Base-by-base conservation (phyloP, 1,140 invertebrate genomes). In the Drosophila sulfurigaster region DNA sequence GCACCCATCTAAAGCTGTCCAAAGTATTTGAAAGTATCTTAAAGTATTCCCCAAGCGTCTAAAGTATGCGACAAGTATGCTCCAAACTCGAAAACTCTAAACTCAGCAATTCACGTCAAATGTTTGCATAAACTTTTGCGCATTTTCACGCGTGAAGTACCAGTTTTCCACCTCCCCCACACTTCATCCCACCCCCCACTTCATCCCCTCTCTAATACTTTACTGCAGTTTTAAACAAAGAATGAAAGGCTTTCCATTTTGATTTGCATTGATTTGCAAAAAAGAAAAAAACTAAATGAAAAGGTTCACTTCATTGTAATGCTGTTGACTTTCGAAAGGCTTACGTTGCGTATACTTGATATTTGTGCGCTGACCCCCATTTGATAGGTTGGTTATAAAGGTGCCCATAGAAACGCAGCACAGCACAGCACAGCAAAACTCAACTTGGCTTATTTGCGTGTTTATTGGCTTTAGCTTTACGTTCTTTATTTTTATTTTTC, bases 371-470 rank as follows among this genome's bases (percentile, higher is more conserved):
- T 82, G 65, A 74, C 68, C 59, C 43, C n/a, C n/a, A 49, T 20
- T 32, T 8, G 1, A n/a, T 32, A 32, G 20, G 11, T 25, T 25
- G 20, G 20, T 25, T 25, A 25, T 3, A 25, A 25, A 11, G 45
- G 13, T 57, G 62, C 32, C 32, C 54, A 68, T 67, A 66, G 77
- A 51, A 76, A 74, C 74, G 8, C 20, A 20, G 20, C 20, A 4
- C 20, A 25, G 7, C 8, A 49, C 20, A 62, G 48, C 15, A 79
- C n/a, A n/a, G n/a, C n/a, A n/a, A n/a, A 51, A 35, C 75, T 64
- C 65, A 69, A 74, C 58, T 38, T 48, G 72, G 80, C 77, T 88
- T 88, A 87, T 88, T 87, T 83, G 83, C 83, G 82, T 87, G 83
- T 88, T 87, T 88, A 87, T 87, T 88, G 83, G 75, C 78, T 69